phyloP scores from a whole-genome alignment of 2,113 vertebrate species.

The Archocentrus centrarchus region DNA sequence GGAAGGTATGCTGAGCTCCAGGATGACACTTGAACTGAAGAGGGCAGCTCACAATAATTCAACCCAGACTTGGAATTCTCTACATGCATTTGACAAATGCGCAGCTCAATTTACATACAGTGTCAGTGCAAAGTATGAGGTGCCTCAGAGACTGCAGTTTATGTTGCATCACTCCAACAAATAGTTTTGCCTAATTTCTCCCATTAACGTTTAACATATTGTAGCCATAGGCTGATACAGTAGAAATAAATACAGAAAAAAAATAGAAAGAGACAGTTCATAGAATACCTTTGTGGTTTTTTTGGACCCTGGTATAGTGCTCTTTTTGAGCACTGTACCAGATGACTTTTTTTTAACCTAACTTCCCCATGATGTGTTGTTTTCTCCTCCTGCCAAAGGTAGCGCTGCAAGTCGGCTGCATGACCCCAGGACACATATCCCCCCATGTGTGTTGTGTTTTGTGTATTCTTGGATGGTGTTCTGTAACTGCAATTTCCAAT shows the following conservation, averaged over 20 bases:
- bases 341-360: too few relatives aligned
- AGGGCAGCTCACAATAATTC: background rate
- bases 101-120: background rate
- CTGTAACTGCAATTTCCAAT: too few relatives aligned
- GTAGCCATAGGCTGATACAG: background rate
- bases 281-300: too few relatives aligned
- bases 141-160: background rate
- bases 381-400: too few relatives aligned
- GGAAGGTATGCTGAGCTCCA: background rate
- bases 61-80: background rate
- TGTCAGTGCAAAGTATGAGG: slow-evolving; percentile 1
- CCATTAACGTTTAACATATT: slow-evolving; percentile 3
- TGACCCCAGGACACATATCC: too few relatives aligned
- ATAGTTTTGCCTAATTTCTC: background rate
- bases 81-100: background rate
- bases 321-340: too few relatives aligned
- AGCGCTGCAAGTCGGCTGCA: too few relatives aligned
- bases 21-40: background rate
- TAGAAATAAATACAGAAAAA: background rate
- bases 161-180: background rate
- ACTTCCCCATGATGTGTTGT: too few relatives aligned
- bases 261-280: background rate
- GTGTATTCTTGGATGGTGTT: too few relatives aligned
- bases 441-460: too few relatives aligned
- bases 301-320: too few relatives aligned